A percentile compares a stretch with the other conserved stretches of the same genome.
Evolutionary conservation across 2,113 vertebrate species (phyloP).

Genomic region (Herpailurus yagouaroundi): DNA sequence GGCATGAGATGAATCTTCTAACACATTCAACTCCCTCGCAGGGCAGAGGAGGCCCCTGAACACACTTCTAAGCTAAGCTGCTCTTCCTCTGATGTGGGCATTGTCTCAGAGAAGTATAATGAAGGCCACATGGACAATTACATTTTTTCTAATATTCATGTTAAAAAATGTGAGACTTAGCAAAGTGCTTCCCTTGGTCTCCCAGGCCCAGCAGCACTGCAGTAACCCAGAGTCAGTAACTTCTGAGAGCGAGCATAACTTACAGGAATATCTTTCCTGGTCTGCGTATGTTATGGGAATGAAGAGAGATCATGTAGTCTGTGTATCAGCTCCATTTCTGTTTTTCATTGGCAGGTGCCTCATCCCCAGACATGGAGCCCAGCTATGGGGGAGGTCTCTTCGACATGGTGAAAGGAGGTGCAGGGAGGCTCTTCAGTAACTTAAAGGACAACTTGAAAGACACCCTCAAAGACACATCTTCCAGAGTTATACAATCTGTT

Average conservation of each 20-base stretch:
- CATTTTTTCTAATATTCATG: background rate
- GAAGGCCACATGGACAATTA: background rate
- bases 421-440: conserved; percentile 98
- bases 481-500: conserved; percentile 98
- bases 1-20: background rate
- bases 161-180: background rate
- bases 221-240: background rate
- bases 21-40: no score
- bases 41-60: background rate
- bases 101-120: background rate
- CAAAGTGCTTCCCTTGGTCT: background rate
- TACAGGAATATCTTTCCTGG: background rate
- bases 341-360: conserved; percentile 82
- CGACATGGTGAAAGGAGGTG: conserved; percentile 99
- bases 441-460: conserved; percentile 99
- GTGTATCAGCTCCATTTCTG: background rate
- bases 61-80: background rate
- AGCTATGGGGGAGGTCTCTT: conserved; percentile 95
- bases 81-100: background rate
- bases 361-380: conserved; percentile 95
- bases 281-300: background rate
- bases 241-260: background rate
- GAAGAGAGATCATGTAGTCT: no score
- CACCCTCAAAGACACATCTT: conserved; percentile 98
- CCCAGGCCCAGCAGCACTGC: background rate